Conservation (phyloP, 2,113 vertebrate species). For the Nothobranchius kuhntae region DNA sequence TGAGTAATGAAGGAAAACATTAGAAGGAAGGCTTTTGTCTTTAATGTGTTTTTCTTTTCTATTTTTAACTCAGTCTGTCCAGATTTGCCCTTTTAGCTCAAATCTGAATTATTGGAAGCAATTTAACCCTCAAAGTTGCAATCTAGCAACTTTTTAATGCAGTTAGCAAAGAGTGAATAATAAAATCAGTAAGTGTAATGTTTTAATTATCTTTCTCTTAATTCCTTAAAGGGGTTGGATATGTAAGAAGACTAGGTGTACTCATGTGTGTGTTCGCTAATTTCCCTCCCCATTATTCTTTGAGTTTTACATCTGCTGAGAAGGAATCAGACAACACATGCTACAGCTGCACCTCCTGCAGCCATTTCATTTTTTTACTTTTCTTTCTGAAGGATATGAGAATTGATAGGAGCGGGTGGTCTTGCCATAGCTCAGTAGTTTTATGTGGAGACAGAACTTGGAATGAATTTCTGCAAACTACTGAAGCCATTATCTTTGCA, state of each 20-base stretch:
- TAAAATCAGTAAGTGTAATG: neutral
- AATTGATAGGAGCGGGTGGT: slow-evolving; percentile 45
- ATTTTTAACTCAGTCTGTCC: neutral
- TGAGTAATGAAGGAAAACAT: too few species aligned
- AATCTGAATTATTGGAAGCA: neutral
- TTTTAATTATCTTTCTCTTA: neutral
- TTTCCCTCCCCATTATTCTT: slow-evolving; percentile 1
- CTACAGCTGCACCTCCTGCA: slow-evolving; percentile 17
- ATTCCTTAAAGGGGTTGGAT: neutral
- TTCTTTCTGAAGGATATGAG: slow-evolving; percentile 18
- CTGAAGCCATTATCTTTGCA: slow-evolving; percentile 40
- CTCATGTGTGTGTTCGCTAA: slow-evolving; percentile 9
- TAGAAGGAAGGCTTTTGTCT: too few species aligned
- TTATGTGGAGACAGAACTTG: slow-evolving; percentile 36
- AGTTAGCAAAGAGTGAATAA: neutral
- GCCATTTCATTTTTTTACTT: slow-evolving; percentile 4
- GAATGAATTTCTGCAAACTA: slow-evolving; percentile 37
- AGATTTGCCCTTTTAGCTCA: neutral
- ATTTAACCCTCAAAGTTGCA: neutral
- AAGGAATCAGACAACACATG: slow-evolving; percentile 14
- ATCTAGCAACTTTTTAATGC: neutral
- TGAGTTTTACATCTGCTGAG: slow-evolving; percentile 1
- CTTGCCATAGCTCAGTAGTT: slow-evolving; percentile 49
- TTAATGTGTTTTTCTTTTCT: neutral
- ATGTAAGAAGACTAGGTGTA: neutral